Conservation (phyloP, 2,888 invertebrate genomes). For the Oscheius sp. region DNA sequence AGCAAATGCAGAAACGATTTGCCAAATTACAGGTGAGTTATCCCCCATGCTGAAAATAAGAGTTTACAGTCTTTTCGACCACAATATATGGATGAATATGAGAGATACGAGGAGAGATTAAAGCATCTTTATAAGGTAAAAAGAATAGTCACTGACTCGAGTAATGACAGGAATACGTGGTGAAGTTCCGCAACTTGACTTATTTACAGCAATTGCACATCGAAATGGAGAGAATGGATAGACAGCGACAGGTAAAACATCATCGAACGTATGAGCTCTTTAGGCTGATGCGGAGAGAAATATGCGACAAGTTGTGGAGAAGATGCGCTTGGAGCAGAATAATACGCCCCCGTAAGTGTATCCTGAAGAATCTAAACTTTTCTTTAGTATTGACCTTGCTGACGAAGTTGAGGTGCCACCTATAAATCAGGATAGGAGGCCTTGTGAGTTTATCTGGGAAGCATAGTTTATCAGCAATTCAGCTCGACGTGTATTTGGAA, state of each 20-base stretch:
- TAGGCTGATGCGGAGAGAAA: slow-evolving; percentile 73
- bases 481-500: slow-evolving; percentile 58
- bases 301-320: slow-evolving; percentile 75
- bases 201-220: slow-evolving; percentile 87
- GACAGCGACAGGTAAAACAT: slow-evolving; percentile 76
- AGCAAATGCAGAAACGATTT: slow-evolving; percentile 89
- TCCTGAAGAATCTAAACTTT: background rate
- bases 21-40: slow-evolving; percentile 84
- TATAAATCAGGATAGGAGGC: slow-evolving; percentile 32
- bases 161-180: slow-evolving; percentile 79
- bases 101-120: slow-evolving; percentile 84
- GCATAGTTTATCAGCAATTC: background rate
- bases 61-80: slow-evolving; percentile 75
- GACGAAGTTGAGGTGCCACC: slow-evolving; percentile 30
- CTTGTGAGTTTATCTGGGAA: slow-evolving; percentile 30
- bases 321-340: slow-evolving; percentile 75
- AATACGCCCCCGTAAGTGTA: slow-evolving; percentile 44
- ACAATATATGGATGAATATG: slow-evolving; percentile 94
- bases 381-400: slow-evolving; percentile 18
- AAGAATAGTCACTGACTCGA: background rate
- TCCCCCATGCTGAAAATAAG: background rate
- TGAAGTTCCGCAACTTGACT: slow-evolving; percentile 85
- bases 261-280: background rate
- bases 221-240: slow-evolving; percentile 82
- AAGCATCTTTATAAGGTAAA: slow-evolving; percentile 75